Evolutionary conservation across 92 coral and sea anemone genomes (phyloP).

Genomic region (Umimayanthus chanpuru): DNA sequence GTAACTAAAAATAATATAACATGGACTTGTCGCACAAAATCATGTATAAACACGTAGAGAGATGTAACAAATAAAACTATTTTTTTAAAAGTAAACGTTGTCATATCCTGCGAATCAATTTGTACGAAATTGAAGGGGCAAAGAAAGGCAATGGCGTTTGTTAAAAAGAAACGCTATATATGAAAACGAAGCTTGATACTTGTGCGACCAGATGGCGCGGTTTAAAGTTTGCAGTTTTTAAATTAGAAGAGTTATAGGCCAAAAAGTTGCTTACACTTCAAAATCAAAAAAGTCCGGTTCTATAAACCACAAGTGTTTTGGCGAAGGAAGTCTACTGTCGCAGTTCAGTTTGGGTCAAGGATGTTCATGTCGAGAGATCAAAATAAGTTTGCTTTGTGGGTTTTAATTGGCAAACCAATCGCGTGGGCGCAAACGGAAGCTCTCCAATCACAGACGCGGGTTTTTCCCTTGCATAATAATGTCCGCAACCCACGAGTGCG

Average conservation of each 20-base stretch:
- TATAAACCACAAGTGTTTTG: not conserved
- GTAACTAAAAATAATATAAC: slow-evolving; percentile 9
- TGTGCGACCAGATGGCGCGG: not conserved
- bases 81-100: slow-evolving; percentile 19
- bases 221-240: not conserved
- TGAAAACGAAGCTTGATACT: not conserved
- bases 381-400: not conserved
- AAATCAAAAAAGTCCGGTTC: not conserved
- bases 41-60: not conserved
- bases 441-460: slow-evolving; percentile 15
- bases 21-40: slow-evolving; percentile 1
- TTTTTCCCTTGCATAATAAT: slow-evolving; percentile 8
- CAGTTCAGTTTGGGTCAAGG: not conserved
- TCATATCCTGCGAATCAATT: not conserved
- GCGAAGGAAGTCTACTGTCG: not conserved
- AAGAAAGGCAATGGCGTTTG: not conserved
- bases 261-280: not conserved
- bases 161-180: not conserved
- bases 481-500: not conserved
- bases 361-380: not conserved
- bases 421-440: slow-evolving; percentile 7
- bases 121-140: not conserved
- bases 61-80: slow-evolving; percentile 19
- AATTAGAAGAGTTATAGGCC: not conserved
- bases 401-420: slow-evolving; percentile 6